A percentile compares a stretch with the other conserved stretches of the same genome.
These are phyloP conservation scores for Bradypodion pumilum DNA, from an alignment of 2,797 vertebrate species.

Conservation along the genomic window DNA sequence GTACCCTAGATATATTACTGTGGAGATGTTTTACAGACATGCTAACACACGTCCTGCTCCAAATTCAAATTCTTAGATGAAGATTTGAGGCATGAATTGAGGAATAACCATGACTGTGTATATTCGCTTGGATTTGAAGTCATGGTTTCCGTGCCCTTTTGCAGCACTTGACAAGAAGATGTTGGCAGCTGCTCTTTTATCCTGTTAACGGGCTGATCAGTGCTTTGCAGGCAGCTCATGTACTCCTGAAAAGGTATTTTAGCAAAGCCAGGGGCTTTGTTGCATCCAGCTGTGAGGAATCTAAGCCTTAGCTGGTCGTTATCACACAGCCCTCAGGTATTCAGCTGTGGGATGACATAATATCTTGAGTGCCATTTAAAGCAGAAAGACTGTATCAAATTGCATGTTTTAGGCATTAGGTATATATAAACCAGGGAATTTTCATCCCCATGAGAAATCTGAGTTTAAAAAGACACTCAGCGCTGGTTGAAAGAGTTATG, in stretches of 20 bases:
- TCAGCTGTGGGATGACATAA: constrained; percentile 6
- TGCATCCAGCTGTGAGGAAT: constrained; percentile 34
- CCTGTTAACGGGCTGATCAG: constrained; percentile 13
- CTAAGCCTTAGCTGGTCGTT: constrained; percentile 15
- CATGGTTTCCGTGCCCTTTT: not conserved
- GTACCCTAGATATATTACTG: not conserved
- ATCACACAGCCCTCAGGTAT: constrained; percentile 15
- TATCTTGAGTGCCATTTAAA: not conserved
- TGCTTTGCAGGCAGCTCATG: constrained; percentile 23
- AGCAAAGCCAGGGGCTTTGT: constrained; percentile 18
- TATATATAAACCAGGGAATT: not conserved
- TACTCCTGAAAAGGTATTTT: constrained; percentile 27
- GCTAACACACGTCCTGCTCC: not conserved
- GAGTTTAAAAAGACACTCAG: constrained; percentile 24
- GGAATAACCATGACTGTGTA: not conserved
- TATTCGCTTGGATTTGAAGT: constrained; percentile 1
- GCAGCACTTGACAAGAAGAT: not conserved
- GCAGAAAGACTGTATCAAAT: not conserved
- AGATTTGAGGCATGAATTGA: not conserved
- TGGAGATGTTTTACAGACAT: not conserved
- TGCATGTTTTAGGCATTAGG: not conserved
- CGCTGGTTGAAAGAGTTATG: not conserved
- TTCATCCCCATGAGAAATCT: not conserved
- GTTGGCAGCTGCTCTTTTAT: constrained; percentile 14
- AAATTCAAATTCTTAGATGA: not conserved